Conservation (phyloP, 2,888 invertebrate genomes). For the Ormyrus thymus region DNA sequence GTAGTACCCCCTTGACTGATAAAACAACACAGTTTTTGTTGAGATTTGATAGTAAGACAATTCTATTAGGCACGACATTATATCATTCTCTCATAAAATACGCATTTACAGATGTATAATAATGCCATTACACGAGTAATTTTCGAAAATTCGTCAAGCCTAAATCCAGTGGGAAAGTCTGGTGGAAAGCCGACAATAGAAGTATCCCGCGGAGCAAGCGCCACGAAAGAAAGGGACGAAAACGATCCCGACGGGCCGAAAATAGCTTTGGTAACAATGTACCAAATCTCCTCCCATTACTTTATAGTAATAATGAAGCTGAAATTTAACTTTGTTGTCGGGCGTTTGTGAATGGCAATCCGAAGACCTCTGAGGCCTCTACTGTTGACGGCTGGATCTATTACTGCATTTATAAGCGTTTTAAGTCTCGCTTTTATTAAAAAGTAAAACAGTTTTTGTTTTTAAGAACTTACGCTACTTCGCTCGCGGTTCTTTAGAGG, state of each 20-base stretch:
- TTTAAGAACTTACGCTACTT: too few species aligned
- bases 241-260: conserved; percentile 25
- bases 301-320: not conserved
- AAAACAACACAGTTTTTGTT: too few species aligned
- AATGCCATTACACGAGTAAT: conserved; percentile 17
- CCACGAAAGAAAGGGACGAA: conserved; percentile 46
- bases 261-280: conserved; percentile 38
- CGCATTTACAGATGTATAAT: conserved; percentile 15
- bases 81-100: conserved; percentile 9
- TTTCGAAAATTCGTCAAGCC: conserved; percentile 34
- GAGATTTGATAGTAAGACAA: not conserved
- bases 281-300: conserved; percentile 34
- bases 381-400: too few species aligned
- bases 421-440: too few species aligned
- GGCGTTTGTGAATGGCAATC: too few species aligned
- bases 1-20: too few species aligned
- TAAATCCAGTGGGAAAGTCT: not conserved
- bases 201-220: conserved; percentile 35
- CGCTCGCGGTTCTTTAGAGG: too few species aligned
- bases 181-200: conserved; percentile 33
- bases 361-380: too few species aligned
- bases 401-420: too few species aligned
- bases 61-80: conserved; percentile 9
- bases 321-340: conserved; percentile 1
- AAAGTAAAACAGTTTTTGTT: too few species aligned